Evolutionary conservation across 2,888 invertebrate species (phyloP), one percentile per base, ranked within the genome.

Genomic region (Blomia tropicalis): DNA sequence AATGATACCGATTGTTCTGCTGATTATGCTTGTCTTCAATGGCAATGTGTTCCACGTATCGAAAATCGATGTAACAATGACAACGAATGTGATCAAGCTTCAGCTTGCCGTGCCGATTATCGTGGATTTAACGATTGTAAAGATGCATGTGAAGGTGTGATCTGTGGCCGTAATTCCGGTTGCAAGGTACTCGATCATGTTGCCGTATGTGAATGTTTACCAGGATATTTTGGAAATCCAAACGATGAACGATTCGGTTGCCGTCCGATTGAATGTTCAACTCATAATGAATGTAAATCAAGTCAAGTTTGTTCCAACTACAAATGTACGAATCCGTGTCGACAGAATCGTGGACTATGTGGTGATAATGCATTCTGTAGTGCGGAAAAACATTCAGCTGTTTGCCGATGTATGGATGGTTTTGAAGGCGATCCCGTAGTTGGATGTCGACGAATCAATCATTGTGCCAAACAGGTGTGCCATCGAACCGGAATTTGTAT

Each of bases 291-390:
- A 68, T 90, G 90, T 70, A 75, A 83, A 2, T 73, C 71, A 32
- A 84, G 86, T 66, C 85, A 83, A 73, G 81, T 81, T 68, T 90
- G 90, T 70, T 84, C 87, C 70, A 73, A 75, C 58, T 70, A 71
- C 66, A 71, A 70, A 62, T 73, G 73, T 66, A 66, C 70, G 47
- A 70, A 86, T 76, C 86, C 87, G 63, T 91, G 91, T 70, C 85
- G 85, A 68, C 66, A 60, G 30, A 56, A 56, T 30, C 7, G n/a
- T 7, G 59, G 25, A 4, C 85, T 87, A 1, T 90, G 90, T 70
- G 88, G 87, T 0, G 81, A 82, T 62, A 87, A 89, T 73, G 83
- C 89, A 0, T 77, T 89, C 44, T 90, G 90, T 71, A 83, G 87
- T 0, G 84, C 87, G 1, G 85, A 87, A 73, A 81, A 82, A 70